Base-by-base conservation (phyloP, 2,888 invertebrate genomes). In the Nomada fucata region DNA sequence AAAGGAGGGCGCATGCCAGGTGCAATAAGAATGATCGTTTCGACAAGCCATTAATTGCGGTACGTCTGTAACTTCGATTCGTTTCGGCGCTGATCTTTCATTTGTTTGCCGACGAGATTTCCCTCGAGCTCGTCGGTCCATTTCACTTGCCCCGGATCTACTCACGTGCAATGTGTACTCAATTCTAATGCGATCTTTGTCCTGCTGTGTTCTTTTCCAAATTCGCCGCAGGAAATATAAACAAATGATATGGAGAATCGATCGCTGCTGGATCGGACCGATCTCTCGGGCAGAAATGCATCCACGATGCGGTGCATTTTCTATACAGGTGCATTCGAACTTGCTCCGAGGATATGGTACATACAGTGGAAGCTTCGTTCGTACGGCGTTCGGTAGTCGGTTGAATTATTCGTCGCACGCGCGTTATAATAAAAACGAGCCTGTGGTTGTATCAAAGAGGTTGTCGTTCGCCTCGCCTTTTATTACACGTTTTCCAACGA, bases 291-390 rank as follows among this genome's bases (percentile, higher is more conserved):
- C 61, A 23, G 52, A 26, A 69, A 75, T 60, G 61, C 61, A 59
- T 59, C 63, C 64, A 53, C 57, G 74, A 76, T 55, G 75, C 76
- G 42, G 79, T 79, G 79, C 64, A 29, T 70, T 53, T 57, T 26
- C 68, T 47, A 5, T 69, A 63, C 11, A 44, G 59, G 65, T 70
- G 76, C 79, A 47, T 70, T 70, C 15, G 52, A 79, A 29, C 9
- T 64, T 55, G 70, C 64, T 67, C 26, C 1, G 63, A 53, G 69
- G 42, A 26, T 71, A 60, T 60, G 70, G 55, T 79, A 79, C 79
- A 70, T 76, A 76, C 79, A 52, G 75, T 79, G 53, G 70, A 79
- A 79, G 70, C 75, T 75, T 79, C 74, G 55, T 64, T 52, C 23
- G 23, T 23, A 74, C 74, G 52, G 74, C 78, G 61, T 42, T 69